Evolutionary conservation across 1,140 invertebrate genomes (phyloP).

Genomic region (Andrena cerasifolii): DNA sequence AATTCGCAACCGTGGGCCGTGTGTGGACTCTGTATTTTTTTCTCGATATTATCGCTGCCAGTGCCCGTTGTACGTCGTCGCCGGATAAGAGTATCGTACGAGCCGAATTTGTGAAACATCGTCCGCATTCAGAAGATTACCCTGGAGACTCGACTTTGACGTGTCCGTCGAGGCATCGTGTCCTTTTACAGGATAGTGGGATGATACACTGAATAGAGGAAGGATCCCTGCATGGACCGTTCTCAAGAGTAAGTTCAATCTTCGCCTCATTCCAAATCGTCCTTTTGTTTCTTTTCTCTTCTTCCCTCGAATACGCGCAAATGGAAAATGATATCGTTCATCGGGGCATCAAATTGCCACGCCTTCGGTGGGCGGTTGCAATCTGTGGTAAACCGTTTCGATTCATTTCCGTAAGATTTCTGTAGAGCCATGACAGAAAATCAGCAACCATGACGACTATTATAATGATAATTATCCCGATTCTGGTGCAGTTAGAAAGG

Average conservation of each 20-base stretch:
- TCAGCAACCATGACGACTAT: constrained; percentile 70
- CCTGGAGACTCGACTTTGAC: neutral
- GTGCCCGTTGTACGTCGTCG: too few species aligned
- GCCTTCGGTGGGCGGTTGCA: constrained; percentile 51
- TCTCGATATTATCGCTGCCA: too few species aligned
- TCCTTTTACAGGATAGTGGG: constrained; percentile 41
- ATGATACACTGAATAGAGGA: constrained; percentile 69
- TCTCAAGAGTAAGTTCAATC: constrained; percentile 69
- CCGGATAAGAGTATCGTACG: constrained; percentile 13
- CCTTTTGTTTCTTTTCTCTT: neutral
- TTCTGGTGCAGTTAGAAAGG: constrained; percentile 39
- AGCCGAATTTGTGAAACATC: neutral
- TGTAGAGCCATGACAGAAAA: constrained; percentile 69
- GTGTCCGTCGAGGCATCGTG: constrained; percentile 5
- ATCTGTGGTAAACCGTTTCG: constrained; percentile 65
- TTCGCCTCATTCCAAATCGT: neutral
- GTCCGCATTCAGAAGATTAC: neutral
- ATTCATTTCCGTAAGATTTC: constrained; percentile 63
- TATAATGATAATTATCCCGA: constrained; percentile 27
- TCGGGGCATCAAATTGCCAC: constrained; percentile 5
- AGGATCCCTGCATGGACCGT: constrained; percentile 71
- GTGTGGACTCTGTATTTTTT: constrained; percentile 25
- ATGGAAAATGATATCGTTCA: neutral
- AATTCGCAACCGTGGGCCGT: constrained; percentile 13
- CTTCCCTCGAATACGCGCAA: neutral